phyloP scores from a whole-genome alignment of 2,113 vertebrate species.

The Cygnus atratus region DNA sequence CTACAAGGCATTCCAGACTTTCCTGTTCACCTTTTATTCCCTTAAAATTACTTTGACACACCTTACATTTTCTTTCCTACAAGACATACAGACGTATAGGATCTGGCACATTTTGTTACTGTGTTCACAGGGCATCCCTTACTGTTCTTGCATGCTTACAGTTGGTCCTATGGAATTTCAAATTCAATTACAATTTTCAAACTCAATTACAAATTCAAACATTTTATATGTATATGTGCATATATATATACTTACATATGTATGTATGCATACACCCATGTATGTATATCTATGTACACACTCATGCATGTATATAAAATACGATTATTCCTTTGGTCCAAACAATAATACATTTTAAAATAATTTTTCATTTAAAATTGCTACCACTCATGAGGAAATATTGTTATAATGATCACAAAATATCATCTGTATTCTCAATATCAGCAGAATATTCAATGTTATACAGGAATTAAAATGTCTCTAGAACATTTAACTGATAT shows the following conservation, averaged over 20 bases:
- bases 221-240: too few species aligned
- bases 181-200: too few species aligned
- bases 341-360: neutral
- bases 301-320: too few species aligned
- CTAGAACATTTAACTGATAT: neutral
- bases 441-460: neutral
- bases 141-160: neutral
- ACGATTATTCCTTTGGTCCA: neutral
- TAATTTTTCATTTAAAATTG: neutral
- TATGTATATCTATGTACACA: neutral
- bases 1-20: neutral
- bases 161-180: neutral
- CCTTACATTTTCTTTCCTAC: neutral
- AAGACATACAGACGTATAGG: neutral
- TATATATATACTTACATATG: too few species aligned
- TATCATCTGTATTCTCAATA: neutral
- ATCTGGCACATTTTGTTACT: neutral
- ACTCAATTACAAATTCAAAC: neutral
- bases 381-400: neutral
- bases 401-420: neutral
- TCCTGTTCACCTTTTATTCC: neutral
- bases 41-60: neutral
- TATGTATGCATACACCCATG: too few species aligned
- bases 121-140: neutral
- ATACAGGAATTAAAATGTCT: neutral